Conservation (phyloP, 2,888 invertebrate species). For the Sericinus montela region DNA sequence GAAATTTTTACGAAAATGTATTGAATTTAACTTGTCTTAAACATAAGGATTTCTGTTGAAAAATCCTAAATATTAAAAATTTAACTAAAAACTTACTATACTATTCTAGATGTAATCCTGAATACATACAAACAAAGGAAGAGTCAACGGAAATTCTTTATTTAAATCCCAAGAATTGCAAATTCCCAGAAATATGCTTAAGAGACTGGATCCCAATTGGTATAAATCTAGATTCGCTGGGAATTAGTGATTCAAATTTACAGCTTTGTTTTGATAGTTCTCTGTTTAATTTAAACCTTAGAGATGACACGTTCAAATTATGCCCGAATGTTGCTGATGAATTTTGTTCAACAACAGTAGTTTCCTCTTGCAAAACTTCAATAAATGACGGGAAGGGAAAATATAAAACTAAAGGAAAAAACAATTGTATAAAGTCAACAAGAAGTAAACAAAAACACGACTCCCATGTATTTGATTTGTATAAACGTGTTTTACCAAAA, state of each 20-base stretch:
- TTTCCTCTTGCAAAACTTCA: slow-evolving; percentile 41
- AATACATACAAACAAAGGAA: slow-evolving; percentile 16
- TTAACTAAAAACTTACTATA: neutral
- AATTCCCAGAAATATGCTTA: slow-evolving; percentile 54
- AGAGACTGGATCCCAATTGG: slow-evolving; percentile 51
- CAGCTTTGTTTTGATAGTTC: slow-evolving; percentile 22
- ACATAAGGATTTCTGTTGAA: too few species aligned
- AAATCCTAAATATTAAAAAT: too few species aligned
- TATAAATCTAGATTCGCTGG: slow-evolving; percentile 45
- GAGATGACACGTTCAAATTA: slow-evolving; percentile 43
- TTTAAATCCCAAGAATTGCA: slow-evolving; percentile 38
- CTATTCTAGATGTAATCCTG: slow-evolving; percentile 8
- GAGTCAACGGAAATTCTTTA: slow-evolving; percentile 34
- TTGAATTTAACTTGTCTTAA: too few species aligned
- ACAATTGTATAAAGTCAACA: slow-evolving; percentile 19
- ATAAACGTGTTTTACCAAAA: slow-evolving; percentile 44
- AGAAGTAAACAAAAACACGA: neutral
- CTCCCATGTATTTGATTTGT: slow-evolving; percentile 18
- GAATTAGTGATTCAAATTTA: slow-evolving; percentile 44
- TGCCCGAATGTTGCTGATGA: slow-evolving; percentile 55
- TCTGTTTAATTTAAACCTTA: slow-evolving; percentile 37
- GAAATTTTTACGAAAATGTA: too few species aligned
- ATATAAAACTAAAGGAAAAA: slow-evolving; percentile 32
- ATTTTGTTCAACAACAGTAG: slow-evolving; percentile 32
- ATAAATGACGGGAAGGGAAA: slow-evolving; percentile 23